Conservation (phyloP, 2,113 vertebrate species). For the Saguinus midas region DNA sequence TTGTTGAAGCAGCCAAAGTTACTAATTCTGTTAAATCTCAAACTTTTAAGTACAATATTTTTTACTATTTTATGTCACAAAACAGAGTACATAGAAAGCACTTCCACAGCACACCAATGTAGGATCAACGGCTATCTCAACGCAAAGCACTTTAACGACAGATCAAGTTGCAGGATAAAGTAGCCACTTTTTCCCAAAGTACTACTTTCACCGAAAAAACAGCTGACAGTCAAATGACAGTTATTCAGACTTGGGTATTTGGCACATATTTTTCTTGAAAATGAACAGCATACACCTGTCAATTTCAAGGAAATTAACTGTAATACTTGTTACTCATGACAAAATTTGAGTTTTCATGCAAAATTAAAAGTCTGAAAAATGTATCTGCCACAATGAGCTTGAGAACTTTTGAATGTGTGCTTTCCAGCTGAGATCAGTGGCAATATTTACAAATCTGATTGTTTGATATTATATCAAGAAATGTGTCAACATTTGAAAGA, state of each 20-base stretch:
- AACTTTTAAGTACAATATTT: neutral
- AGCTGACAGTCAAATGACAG: neutral
- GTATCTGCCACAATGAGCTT: neutral
- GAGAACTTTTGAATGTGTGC: neutral
- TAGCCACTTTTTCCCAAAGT: neutral
- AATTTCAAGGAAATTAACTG: neutral
- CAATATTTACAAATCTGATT: slow-evolving; percentile 22
- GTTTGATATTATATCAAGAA: slow-evolving; percentile 10
- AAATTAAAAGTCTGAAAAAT: neutral
- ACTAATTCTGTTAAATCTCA: neutral
- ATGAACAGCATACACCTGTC: neutral
- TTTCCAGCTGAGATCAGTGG: neutral
- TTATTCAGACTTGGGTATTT: neutral
- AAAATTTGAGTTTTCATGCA: neutral
- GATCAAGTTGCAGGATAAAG: neutral
- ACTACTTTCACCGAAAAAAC: neutral
- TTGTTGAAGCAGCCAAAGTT: neutral
- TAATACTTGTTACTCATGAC: neutral
- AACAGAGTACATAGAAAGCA: neutral
- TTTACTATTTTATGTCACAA: neutral
- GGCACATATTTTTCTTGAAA: neutral
- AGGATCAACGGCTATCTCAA: neutral
- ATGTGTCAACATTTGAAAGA: slow-evolving; percentile 1
- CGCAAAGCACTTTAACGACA: rapidly evolving
- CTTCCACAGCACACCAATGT: too few species aligned